Percentiles rank a stretch among this genome's conserved stretches.
Conservation (phyloP, 2,888 invertebrate species). For the Phortica okadai region DNA sequence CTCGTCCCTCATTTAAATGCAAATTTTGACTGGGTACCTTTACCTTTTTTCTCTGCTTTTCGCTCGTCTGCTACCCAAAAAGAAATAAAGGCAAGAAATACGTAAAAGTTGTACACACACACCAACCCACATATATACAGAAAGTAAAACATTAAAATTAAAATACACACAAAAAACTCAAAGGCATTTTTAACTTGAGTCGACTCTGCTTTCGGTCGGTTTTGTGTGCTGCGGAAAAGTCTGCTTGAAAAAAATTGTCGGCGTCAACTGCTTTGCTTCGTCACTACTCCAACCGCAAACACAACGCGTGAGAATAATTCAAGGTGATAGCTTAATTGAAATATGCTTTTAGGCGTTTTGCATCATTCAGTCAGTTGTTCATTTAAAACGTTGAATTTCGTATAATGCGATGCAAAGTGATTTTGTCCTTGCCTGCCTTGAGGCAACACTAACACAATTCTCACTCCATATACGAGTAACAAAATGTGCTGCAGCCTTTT, state of each 20-base stretch:
- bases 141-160: constrained; percentile 68
- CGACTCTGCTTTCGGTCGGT: background rate
- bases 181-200: background rate
- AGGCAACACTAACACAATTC: background rate
- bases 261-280: background rate
- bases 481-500: constrained; percentile 48
- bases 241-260: background rate
- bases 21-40: constrained; percentile 72
- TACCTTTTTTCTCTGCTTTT: constrained; percentile 56
- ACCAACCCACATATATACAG: background rate
- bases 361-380: constrained; percentile 30
- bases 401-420: constrained; percentile 69
- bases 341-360: constrained; percentile 73
- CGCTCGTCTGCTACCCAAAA: background rate
- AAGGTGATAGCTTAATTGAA: constrained; percentile 75
- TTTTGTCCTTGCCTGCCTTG: constrained; percentile 42
- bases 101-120: background rate
- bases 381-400: constrained; percentile 40
- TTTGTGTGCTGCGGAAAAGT: background rate
- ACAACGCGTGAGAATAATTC: constrained; percentile 65
- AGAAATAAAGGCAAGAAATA: background rate
- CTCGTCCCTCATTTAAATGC: constrained; percentile 74
- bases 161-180: constrained; percentile 44
- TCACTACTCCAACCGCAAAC: background rate
- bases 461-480: constrained; percentile 25